Base-by-base conservation (phyloP, 2,888 invertebrate genomes). In the Dendrolimus houi region DNA sequence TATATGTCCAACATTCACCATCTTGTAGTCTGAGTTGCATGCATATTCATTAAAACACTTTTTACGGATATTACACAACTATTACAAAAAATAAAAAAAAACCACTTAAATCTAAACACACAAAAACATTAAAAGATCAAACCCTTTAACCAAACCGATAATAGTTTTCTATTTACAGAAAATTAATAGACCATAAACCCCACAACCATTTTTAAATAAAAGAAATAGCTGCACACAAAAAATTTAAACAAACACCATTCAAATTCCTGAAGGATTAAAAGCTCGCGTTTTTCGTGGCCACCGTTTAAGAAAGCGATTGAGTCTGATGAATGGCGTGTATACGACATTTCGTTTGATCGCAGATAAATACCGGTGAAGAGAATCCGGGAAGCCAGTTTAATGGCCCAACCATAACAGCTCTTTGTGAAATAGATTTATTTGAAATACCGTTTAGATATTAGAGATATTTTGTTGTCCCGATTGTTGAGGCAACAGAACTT, bases 291-390 rank as follows among this genome's bases (percentile, higher is more conserved):
- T 85, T 74, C 74, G 77, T 83, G 80, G 85, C 86, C 72, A 42
- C 59, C 58, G 67, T 60, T 71, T 76, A 75, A 78, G 75, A 63
- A 69, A 73, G 67, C 77, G 75, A 84, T 79, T 70, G 75, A 69
- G 69, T 74, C 59, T 83, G 84, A 85, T 86, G 87, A 87, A 88
- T 87, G 83, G 79, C 58, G 59, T 58, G 61, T 69, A 65, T 74
- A 70, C 72, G 75, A 77, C 75, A 72, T 73, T 71, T 67, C 75
- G 81, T 87, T 87, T 87, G 88, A 88, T 86, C 85, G 71, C 70
- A 73, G 83, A 87, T 88, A 85, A 83, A 86, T 85, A 79, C 79
- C 75, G 81, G 77, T 79, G 79, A 71, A 61, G 63, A 72, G 83
- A 80, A 84, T 85, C 74, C 75, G 76, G 76, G 77, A 74, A 78